These are phyloP conservation scores for Rachycentron canadum DNA, from an alignment of 2,797 vertebrate species.

Conservation along the genomic window DNA sequence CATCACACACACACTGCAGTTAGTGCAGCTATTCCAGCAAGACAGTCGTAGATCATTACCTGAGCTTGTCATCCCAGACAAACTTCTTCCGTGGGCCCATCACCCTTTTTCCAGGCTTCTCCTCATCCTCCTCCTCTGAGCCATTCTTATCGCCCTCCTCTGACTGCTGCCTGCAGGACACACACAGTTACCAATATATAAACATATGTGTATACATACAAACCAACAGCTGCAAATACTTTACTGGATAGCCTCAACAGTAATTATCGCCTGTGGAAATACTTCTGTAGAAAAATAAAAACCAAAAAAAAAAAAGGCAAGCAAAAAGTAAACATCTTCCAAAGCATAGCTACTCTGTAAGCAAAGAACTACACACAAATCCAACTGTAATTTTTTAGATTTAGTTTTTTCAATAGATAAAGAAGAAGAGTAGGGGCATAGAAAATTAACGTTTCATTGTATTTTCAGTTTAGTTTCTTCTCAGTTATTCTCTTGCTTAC, in stretches of 20 bases:
- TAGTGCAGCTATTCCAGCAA: background rate
- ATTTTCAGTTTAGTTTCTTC: conserved; percentile 68
- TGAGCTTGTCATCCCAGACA: conserved; percentile 96
- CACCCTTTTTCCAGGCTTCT: conserved; percentile 95
- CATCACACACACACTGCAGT: conserved; percentile 1
- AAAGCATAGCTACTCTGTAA: background rate
- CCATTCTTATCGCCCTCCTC: conserved; percentile 95
- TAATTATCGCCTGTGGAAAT: background rate
- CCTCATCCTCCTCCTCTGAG: conserved; percentile 96
- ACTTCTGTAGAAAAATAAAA: background rate
- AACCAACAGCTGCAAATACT: background rate
- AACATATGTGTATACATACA: background rate
- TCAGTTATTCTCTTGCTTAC: conserved; percentile 79
- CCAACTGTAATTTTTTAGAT: background rate
- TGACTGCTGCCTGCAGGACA: conserved; percentile 87
- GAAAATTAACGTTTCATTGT: too few species aligned
- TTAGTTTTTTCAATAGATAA: background rate
- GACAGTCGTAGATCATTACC: conserved; percentile 76
- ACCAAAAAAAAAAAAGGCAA: background rate
- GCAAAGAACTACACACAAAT: background rate
- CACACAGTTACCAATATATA: background rate
- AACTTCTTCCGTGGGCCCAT: conserved; percentile 98
- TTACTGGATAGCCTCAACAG: background rate
- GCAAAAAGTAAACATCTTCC: background rate
- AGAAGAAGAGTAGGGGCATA: background rate